These are phyloP conservation scores for Drosophila recens DNA, from an alignment of 2,888 invertebrate species.

Conservation along the genomic window DNA sequence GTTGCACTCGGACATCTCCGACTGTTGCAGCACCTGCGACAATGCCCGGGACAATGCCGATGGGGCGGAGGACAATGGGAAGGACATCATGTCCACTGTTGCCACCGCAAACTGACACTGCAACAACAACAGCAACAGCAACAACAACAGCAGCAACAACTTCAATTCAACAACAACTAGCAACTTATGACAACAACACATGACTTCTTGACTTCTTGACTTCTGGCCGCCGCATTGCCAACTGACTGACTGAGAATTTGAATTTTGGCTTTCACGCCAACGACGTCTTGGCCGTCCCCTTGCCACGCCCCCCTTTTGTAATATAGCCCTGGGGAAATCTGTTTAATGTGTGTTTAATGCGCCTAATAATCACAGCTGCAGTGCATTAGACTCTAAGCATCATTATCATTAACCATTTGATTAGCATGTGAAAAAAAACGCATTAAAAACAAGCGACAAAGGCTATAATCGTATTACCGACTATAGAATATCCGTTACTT, in stretches of 20 bases:
- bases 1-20: slow-evolving; percentile 51
- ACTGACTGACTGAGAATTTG: not conserved
- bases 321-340: not conserved
- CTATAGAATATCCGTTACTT: too few relatives aligned
- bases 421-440: too few relatives aligned
- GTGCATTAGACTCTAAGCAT: too few relatives aligned
- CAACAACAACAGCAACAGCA: not conserved
- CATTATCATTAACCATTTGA: too few relatives aligned
- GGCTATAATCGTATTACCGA: too few relatives aligned
- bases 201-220: not conserved
- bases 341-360: not conserved
- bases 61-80: not conserved
- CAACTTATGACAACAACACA: not conserved
- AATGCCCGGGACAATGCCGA: slow-evolving; percentile 13
- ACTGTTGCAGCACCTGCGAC: slow-evolving; percentile 53
- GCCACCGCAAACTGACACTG: slow-evolving; percentile 12
- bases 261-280: not conserved
- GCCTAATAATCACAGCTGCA: too few relatives aligned
- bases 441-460: too few relatives aligned
- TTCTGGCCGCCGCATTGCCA: not conserved
- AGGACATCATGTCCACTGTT: not conserved
- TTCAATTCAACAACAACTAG: not conserved
- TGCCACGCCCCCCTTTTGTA: not conserved
- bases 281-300: not conserved
- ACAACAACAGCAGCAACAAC: not conserved